Evolutionary conservation across 2,113 vertebrate genomes (phyloP).

Genomic region (Pterocles orientalis): DNA sequence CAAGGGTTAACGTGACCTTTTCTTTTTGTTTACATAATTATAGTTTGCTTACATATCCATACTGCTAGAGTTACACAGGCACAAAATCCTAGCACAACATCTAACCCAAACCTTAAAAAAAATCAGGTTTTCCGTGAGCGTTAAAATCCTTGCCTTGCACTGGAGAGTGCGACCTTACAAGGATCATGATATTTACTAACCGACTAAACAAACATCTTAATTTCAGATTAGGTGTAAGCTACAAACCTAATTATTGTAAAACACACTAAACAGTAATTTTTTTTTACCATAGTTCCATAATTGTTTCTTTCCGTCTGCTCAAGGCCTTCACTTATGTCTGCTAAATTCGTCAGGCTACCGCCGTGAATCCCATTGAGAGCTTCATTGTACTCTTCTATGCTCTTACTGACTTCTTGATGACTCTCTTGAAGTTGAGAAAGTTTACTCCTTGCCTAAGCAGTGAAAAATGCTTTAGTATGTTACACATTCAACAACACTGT

Average conservation of each 20-base stretch:
- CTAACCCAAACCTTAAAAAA: no score
- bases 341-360: slow-evolving; percentile 88
- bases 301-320: slow-evolving; percentile 83
- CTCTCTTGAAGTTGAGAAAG: slow-evolving; percentile 92
- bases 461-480: not conserved
- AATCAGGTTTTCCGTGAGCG: no score
- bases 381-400: slow-evolving; percentile 87
- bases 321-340: slow-evolving; percentile 87
- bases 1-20: no score
- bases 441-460: slow-evolving; percentile 87
- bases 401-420: slow-evolving; percentile 87
- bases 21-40: no score
- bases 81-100: no score
- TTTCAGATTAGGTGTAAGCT: not conserved
- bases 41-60: no score
- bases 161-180: not conserved
- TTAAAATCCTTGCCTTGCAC: no score
- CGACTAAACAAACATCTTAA: not conserved
- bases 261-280: slow-evolving; percentile 3
- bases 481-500: not conserved
- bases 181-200: not conserved
- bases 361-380: slow-evolving; percentile 86
- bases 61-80: no score
- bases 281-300: slow-evolving; percentile 84
- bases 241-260: not conserved